Base-by-base conservation (phyloP, 2,113 vertebrate species). In the Microcebus jonahi region DNA sequence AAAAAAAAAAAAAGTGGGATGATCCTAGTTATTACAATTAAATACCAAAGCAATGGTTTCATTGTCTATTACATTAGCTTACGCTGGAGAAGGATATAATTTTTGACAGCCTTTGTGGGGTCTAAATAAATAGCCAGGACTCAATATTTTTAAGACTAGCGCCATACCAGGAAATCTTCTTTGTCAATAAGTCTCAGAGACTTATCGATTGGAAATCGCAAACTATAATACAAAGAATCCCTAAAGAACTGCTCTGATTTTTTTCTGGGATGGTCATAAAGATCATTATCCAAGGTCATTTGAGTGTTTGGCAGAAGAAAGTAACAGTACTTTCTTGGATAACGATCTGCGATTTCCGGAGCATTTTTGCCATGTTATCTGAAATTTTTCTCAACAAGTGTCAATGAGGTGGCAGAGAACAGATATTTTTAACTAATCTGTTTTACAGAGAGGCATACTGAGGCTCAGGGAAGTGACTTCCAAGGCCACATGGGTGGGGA, bases 1-100 rank as follows among this genome's bases (percentile, higher is more conserved):
- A 70, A 80, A 18, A 7, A 59, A 31, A 21, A 39, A n/a, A 70
- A 73, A 18, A 7, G n/a, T 27, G 14, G 48, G 34, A 94, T 96
- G 91, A 94, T 45, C 90, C 25, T 27, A 39, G 80, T 85, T 95
- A 87, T 89, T 96, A 53, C 76, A 85, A 82, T 90, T 94, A 90
- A 96, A 75, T 93, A 90, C 12, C 63, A 95, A 85, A 88, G n/a
- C 21, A 71, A 59, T 73, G 36, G 5, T 50, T 92, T 65, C 59
- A 70, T 63, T 87, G 45, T 57, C 42, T 81, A 15, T 63, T 61
- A 94, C 3, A 85, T 15, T 29, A n/a, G 55, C 70, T 83, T 8
- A 36, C 39, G 2, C 27, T 87, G 8, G 15, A 90, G 13, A 10
- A 36, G 15, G 5, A 88, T 73, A 42, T 95, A 82, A 90, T 94